Evolutionary conservation across 2,888 invertebrate genomes (phyloP), one percentile per base, ranked within the genome.

Genomic region (Choristoneura rosaceana): DNA sequence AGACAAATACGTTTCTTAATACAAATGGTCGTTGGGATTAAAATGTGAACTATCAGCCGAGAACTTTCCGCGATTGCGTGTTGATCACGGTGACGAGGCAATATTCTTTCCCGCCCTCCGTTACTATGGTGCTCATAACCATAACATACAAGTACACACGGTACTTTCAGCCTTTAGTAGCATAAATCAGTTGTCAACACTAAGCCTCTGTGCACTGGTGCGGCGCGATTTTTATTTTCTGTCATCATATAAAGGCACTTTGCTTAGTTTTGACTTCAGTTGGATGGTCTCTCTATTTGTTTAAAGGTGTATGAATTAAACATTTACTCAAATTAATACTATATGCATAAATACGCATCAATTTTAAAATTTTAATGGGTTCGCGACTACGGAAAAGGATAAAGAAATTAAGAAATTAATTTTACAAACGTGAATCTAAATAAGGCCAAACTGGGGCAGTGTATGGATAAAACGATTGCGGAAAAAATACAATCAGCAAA

Each of bases 361-460:
- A 15, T 14, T 15, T 58, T 34, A 25, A 58, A 58, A 14, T 59
- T 33, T 43, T 17, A 17, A 17, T 5, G 15, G 17, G 7, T 41
- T 43, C 12, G 5, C 7, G 17, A 52, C 9, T 52, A 52, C 15
- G 9, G 50, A 15, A 5, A 15, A 17, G 15, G 15, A 52, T 17
- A 17, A 17, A 52, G 7, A 52, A 9, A 15, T n/a, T 45, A n/a
- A 5, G 14, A 47, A 47, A n/a, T 47, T 3, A 15, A 8, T 52
- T 9, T 17, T 52, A 9, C 41, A 17, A 4, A 8, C 5, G 41
- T 66, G 45, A 14, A 60, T 25, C 33, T 34, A 60, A 67, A 71
- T 52, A 60, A 67, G 52, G 82, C 82, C 88, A 95, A 94, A 87
- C 95, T 95, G 95, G 95, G 95, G 88, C 95, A 95, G 93, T 95